Percentiles rank a stretch among this genome's conserved stretches.
These are phyloP conservation scores for Drosophila formosana DNA, from an alignment of 2,888 invertebrate species.

Conservation along the genomic window DNA sequence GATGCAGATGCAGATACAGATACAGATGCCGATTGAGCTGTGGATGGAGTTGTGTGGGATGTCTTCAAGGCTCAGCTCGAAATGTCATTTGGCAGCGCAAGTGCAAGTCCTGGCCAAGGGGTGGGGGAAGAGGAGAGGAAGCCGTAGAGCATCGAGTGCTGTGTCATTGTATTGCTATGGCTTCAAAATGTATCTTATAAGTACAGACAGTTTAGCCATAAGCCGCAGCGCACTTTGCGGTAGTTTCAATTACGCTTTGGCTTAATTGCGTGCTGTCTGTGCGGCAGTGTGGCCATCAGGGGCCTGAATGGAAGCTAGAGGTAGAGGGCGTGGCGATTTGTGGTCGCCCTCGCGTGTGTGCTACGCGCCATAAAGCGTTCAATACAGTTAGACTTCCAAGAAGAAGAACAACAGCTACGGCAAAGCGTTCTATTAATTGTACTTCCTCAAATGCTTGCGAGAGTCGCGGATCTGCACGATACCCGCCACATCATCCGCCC, in stretches of 20 bases:
- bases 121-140: slow-evolving; percentile 11
- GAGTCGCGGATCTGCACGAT: slow-evolving; percentile 54
- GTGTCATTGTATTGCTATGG: slow-evolving; percentile 43
- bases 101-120: not conserved
- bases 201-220: slow-evolving; percentile 59
- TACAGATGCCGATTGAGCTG: slow-evolving; percentile 22
- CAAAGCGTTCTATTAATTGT: slow-evolving; percentile 81
- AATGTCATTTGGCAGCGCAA: slow-evolving; percentile 10
- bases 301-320: not conserved
- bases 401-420: slow-evolving; percentile 56
- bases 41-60: slow-evolving; percentile 26
- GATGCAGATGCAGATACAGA: slow-evolving; percentile 24
- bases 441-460: slow-evolving; percentile 74
- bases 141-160: slow-evolving; percentile 30
- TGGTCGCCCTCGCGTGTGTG: slow-evolving; percentile 64
- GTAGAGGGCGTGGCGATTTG: not conserved
- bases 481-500: not conserved
- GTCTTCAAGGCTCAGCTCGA: not conserved
- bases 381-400: slow-evolving; percentile 77
- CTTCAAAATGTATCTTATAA: slow-evolving; percentile 57
- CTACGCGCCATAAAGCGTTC: slow-evolving; percentile 81
- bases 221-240: slow-evolving; percentile 62
- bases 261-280: slow-evolving; percentile 62
- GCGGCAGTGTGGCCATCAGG: not conserved
- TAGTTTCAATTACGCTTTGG: slow-evolving; percentile 76